These are phyloP conservation scores for Zaprionus lachaisei DNA, from an alignment of 1,140 invertebrate species.

Conservation along the genomic window DNA sequence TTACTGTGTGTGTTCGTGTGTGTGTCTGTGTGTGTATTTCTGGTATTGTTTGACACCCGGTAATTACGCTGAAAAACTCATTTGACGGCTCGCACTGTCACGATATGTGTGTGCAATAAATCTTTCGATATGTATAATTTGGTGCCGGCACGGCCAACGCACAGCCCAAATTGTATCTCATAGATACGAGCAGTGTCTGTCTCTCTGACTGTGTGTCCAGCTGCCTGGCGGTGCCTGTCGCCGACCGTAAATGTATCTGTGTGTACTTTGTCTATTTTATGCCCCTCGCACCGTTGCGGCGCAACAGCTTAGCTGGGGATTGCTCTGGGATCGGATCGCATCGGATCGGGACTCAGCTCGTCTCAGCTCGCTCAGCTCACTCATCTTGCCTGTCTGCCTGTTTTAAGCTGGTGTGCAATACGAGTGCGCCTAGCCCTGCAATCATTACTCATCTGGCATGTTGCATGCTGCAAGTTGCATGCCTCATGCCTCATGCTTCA, in stretches of 20 bases:
- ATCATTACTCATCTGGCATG: conserved; percentile 78
- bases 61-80: conserved; percentile 82
- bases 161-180: conserved; percentile 70
- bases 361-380: conserved; percentile 19
- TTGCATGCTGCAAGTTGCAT: conserved; percentile 39
- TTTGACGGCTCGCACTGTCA: conserved; percentile 78
- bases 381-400: conserved; percentile 32
- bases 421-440: conserved; percentile 60
- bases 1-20: background rate
- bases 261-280: conserved; percentile 43
- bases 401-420: conserved; percentile 65
- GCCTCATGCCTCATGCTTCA: conserved; percentile 14
- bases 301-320: conserved; percentile 64
- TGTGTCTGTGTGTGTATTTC: conserved; percentile 37
- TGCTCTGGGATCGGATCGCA: conserved; percentile 40
- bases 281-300: conserved; percentile 42
- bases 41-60: conserved; percentile 73
- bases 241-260: conserved; percentile 23
- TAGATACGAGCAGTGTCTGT: conserved; percentile 57
- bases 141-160: conserved; percentile 68
- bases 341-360: conserved; percentile 23
- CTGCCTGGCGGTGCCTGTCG: conserved; percentile 37
- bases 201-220: background rate
- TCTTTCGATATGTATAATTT: conserved; percentile 79
- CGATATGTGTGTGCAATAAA: conserved; percentile 67